Conservation (phyloP, 1,140 invertebrate genomes). For the Drosophila aff. region DNA sequence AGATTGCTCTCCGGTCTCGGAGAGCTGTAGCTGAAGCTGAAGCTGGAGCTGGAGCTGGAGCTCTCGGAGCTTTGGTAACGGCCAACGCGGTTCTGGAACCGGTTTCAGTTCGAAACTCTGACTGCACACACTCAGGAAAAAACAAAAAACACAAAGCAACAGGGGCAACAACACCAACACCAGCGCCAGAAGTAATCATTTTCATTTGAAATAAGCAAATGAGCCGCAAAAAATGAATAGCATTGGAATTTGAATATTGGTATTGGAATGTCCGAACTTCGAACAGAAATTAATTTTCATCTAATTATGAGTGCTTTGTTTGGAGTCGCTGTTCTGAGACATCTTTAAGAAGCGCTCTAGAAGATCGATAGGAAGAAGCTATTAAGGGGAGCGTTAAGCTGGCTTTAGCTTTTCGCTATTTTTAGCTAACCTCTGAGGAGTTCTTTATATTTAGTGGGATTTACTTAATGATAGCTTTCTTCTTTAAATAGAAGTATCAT, state of each 20-base stretch:
- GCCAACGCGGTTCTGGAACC: slow-evolving; percentile 55
- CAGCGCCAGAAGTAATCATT: slow-evolving; percentile 28
- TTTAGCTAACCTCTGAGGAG: neutral
- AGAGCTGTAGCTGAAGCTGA: neutral
- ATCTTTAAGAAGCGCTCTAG: neutral
- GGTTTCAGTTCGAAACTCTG: slow-evolving; percentile 50
- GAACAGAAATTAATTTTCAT: slow-evolving; percentile 62
- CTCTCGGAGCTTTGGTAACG: slow-evolving; percentile 20
- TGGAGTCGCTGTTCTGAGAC: slow-evolving; percentile 18
- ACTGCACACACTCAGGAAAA: slow-evolving; percentile 31
- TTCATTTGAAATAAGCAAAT: slow-evolving; percentile 52
- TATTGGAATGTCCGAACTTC: slow-evolving; percentile 33
- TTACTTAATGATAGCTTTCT: neutral
- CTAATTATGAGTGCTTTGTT: slow-evolving; percentile 69
- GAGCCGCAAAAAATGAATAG: slow-evolving; percentile 50
- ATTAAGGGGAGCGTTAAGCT: neutral
- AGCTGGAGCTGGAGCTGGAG: no score
- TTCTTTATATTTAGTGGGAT: neutral
- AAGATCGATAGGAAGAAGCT: slow-evolving; percentile 2
- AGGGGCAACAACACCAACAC: slow-evolving; percentile 18
- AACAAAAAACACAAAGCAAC: neutral
- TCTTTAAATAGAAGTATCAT: neutral
- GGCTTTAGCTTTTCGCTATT: neutral
- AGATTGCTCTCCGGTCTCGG: slow-evolving; percentile 16
- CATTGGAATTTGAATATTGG: slow-evolving; percentile 51